Conservation (phyloP, 2,797 vertebrate genomes). For the Eidolon dupreanum region DNA sequence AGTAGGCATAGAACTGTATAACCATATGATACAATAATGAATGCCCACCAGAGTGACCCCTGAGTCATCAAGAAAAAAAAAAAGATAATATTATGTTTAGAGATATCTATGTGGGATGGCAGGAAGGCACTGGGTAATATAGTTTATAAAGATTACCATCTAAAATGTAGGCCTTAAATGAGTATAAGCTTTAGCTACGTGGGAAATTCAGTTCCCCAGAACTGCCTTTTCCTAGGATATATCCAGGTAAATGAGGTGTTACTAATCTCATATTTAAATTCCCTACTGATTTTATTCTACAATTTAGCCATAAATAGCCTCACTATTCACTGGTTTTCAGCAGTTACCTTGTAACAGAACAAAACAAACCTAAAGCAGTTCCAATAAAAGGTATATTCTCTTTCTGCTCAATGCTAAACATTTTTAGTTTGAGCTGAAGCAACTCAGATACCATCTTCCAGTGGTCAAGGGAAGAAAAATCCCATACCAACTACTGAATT, state of each 20-base stretch:
- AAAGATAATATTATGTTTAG: not conserved
- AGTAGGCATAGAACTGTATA: not conserved
- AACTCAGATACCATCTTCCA: not conserved
- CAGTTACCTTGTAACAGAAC: not conserved
- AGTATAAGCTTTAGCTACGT: not conserved
- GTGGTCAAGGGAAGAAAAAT: not conserved
- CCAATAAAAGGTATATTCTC: slow-evolving; percentile 15
- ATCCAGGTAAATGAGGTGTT: slow-evolving; percentile 41
- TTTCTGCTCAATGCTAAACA: not conserved
- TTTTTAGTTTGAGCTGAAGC: not conserved
- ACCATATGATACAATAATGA: not conserved
- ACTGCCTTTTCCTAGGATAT: slow-evolving; percentile 29
- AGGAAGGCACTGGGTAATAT: not conserved
- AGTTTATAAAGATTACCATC: slow-evolving; percentile 29
- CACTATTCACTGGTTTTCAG: slow-evolving; percentile 20
- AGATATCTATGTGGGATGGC: not conserved
- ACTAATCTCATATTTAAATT: slow-evolving; percentile 53
- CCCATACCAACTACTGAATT: not conserved
- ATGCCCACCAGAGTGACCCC: not conserved
- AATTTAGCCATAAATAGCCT: not conserved
- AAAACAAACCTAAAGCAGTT: slow-evolving; percentile 28
- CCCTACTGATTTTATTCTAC: slow-evolving; percentile 9
- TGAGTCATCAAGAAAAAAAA: not conserved
- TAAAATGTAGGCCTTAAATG: slow-evolving; percentile 15
- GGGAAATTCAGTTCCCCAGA: slow-evolving; percentile 31